A percentile compares a stretch with the other conserved stretches of the same genome.
phyloP scores from a whole-genome alignment of 2,113 vertebrate genomes.

The Eleginops maclovinus region DNA sequence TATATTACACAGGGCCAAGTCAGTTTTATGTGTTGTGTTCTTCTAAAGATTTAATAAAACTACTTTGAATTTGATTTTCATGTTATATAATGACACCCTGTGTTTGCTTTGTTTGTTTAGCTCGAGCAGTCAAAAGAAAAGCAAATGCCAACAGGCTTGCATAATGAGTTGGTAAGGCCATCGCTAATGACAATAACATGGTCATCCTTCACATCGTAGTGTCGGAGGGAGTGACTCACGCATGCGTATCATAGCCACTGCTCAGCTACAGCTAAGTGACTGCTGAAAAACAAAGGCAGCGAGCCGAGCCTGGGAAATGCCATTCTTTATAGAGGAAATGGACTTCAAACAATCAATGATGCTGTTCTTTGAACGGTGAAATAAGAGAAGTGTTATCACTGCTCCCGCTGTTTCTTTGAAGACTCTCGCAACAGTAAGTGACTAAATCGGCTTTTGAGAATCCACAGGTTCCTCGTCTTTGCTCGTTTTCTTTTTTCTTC shows the following conservation, averaged over 20 bases:
- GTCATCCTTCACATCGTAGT: slow-evolving; percentile 30
- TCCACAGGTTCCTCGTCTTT: slow-evolving; percentile 72
- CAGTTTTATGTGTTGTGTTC: not conserved
- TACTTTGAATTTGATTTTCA: not conserved
- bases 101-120: slow-evolving; percentile 2
- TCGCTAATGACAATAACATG: slow-evolving; percentile 21
- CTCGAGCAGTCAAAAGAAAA: not conserved
- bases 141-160: slow-evolving; percentile 10
- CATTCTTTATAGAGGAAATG: slow-evolving; percentile 43
- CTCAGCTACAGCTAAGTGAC: slow-evolving; percentile 63
- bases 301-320: slow-evolving; percentile 55
- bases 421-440: slow-evolving; percentile 24
- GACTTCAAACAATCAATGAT: slow-evolving; percentile 10
- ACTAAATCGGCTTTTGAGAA: slow-evolving; percentile 42
- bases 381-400: not conserved
- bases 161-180: slow-evolving; percentile 8
- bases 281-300: slow-evolving; percentile 79
- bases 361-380: slow-evolving; percentile 22
- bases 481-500: not conserved
- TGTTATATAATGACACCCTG: not conserved
- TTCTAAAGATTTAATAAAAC: not conserved
- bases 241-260: slow-evolving; percentile 74
- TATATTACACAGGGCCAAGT: slow-evolving; percentile 28
- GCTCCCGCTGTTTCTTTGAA: not conserved
- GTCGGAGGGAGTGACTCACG: slow-evolving; percentile 73